These are phyloP conservation scores for Hyperopisus bebe DNA, from an alignment of 2,113 vertebrate species.

Conservation along the genomic window DNA sequence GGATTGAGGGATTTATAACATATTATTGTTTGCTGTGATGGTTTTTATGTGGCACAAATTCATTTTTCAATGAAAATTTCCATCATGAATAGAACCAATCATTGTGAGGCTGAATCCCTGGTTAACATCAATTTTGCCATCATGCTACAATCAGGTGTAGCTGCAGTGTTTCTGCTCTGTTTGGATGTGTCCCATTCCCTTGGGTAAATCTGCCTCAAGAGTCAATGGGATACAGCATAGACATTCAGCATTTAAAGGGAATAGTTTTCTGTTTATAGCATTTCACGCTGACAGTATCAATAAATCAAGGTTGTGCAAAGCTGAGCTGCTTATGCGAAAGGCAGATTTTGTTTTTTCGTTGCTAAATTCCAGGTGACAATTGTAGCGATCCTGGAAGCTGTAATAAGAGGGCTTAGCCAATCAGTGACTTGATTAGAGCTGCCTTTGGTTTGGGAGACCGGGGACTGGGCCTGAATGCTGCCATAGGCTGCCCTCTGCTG, in stretches of 20 bases:
- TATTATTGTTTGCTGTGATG: not conserved
- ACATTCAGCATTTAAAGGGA: not conserved
- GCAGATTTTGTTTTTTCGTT: not conserved
- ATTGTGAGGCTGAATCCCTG: not conserved
- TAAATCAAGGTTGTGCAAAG: not conserved
- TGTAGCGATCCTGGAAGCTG: not conserved
- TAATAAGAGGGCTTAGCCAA: not conserved
- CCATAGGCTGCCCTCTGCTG: not conserved
- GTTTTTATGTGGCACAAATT: not conserved
- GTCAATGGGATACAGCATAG: not conserved
- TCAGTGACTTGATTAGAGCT: not conserved
- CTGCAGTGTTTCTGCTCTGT: not conserved
- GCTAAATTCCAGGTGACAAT: not conserved
- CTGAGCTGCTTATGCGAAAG: not conserved
- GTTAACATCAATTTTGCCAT: not conserved
- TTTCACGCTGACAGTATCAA: not conserved
- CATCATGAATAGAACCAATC: not conserved
- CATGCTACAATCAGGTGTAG: not conserved
- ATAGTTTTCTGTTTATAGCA: not conserved
- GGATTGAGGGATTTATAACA: not conserved
- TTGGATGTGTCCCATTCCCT: not conserved
- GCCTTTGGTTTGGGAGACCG: not conserved
- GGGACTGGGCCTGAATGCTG: not conserved
- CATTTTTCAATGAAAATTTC: not conserved
- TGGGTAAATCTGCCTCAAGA: not conserved